Evolutionary conservation across 2,113 vertebrate species (phyloP), one percentile per base, ranked within the genome.

Genomic region (Peromyscus leucopus): DNA sequence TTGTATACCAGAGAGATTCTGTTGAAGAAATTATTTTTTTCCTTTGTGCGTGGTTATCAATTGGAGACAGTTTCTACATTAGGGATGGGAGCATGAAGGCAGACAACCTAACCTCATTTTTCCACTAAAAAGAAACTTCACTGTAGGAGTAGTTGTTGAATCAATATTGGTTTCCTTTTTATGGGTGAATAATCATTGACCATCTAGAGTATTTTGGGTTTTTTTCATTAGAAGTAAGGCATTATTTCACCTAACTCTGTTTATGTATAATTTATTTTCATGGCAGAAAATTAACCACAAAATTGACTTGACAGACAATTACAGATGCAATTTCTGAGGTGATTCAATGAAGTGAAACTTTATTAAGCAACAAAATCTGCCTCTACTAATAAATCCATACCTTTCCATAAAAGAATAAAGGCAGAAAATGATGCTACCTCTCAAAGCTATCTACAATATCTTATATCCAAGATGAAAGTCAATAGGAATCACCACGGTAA

Each of bases 91-190:
- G 83, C 87, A 93, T 9, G 67, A 46, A 63, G 51, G 46, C 39
- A 78, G 87, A 74, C n/a, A 74, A 55, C 22, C 46, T 15, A 69
- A 90, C 5, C 8, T 89, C 59, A 89, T 82, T 92, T 93, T 93
- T 91, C 39, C 59, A 96, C 48, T 90, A 83, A 87, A 96, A 80
- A 93, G 57, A 22, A 95, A 92, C n/a, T 72, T 94, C 67, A 92
- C 65, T 78, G 57, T 42, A n/a, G 21, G 39, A 96, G 7, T 71
- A 95, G 7, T 24, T 57, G 31, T 36, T 92, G 28, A 95, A 93
- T 93, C 69, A 93, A 89, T 92, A 92, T 2, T 61, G n/a, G 24
- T 72, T 96, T 89, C 55, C 71, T 83, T 78, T 94, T 46, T 78
- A 65, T 31, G 51, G 95, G 85, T 19, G 21, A 96, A 94, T 90